Base-by-base conservation (phyloP, 2,888 invertebrate genomes). In the Cerceris ruficornis region DNA sequence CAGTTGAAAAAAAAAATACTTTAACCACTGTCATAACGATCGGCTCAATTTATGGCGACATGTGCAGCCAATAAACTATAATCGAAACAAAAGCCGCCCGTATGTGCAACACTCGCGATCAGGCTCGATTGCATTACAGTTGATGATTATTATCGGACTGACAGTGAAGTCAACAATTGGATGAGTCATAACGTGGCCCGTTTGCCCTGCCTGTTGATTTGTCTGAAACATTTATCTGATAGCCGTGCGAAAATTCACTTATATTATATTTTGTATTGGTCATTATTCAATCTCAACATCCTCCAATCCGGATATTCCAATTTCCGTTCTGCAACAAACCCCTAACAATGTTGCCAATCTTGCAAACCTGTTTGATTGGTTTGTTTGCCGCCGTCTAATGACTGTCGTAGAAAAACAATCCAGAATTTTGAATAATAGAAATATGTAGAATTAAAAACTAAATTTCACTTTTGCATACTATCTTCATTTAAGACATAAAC, bases 71-170 rank as follows among this genome's bases (percentile, higher is more conserved):
- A 52, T 13, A 60, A 41, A 39, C n/a, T 13, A 14, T 50, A 6
- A 9, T 17, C 14, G 43, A 50, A 73, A 67, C 42, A 52, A 66
- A 69, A 52, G 28, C 62, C 52, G 54, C 13, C 59, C 52, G 43
- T 68, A 67, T 80, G 67, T 43, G 41, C 11, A 14, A 49, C 52
- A 39, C 39, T 61, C n/a, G 54, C 7, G 42, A 69, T 60, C 54
- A 4, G 28, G 41, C 28, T 17, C 68, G 68, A 80, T 80, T 79
- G 66, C n/a, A 17, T 49, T 71, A 71, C 58, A 7, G 43, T 67
- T 69, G 67, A 73, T 82, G 74, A 81, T 64, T 71, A 71, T 81
- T 74, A 79, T 76, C 75, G 58, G 11, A 54, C 60, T 46, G 42
- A 42, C 68, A 13, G 54, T 55, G 50, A 46, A 71, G 55, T 58